A percentile compares a stretch with the other conserved stretches of the same genome.
phyloP scores from a whole-genome alignment of 2,888 invertebrate genomes.

The Euphydryas editha region DNA sequence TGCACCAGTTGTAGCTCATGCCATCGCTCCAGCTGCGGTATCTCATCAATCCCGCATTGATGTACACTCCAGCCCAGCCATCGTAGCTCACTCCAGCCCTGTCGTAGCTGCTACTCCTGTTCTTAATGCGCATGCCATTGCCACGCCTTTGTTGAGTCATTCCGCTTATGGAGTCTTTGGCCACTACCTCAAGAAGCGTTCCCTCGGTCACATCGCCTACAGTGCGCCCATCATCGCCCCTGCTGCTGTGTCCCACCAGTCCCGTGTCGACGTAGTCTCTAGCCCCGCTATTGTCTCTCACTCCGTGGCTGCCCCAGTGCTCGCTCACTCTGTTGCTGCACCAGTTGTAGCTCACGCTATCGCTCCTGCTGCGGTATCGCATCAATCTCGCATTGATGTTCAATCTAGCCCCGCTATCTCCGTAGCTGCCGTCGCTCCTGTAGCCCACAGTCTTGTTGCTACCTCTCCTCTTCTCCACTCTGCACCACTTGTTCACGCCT shows the following conservation, averaged over 20 bases:
- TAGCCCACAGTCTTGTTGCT: constrained; percentile 57
- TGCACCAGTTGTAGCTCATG: constrained; percentile 45
- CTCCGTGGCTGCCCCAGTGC: constrained; percentile 51
- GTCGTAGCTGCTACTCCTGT: constrained; percentile 48
- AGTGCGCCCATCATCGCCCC: constrained; percentile 64
- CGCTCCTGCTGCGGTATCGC: constrained; percentile 58
- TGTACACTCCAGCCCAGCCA: constrained; percentile 57
- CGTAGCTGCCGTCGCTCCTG: constrained; percentile 47
- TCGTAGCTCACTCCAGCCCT: constrained; percentile 43
- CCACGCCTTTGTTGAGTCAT: constrained; percentile 50
- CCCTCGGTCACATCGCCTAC: constrained; percentile 47
- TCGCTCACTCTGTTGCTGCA: constrained; percentile 52
- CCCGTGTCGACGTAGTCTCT: constrained; percentile 61
- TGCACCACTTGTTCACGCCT: constrained; percentile 57
- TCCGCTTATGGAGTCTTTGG: constrained; percentile 35
- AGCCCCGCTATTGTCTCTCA: constrained; percentile 42
- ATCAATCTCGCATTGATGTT: constrained; percentile 64
- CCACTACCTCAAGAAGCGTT: constrained; percentile 51
- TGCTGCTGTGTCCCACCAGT: constrained; percentile 61
- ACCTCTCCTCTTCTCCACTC: constrained; percentile 47
- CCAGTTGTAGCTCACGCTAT: constrained; percentile 41
- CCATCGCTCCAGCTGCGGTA: constrained; percentile 51
- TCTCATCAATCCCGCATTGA: constrained; percentile 69
- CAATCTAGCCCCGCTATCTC: constrained; percentile 56
- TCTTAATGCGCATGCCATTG: constrained; percentile 47